These are phyloP conservation scores for Procambarus virginalis DNA, from an alignment of 1,140 invertebrate species.

Conservation along the genomic window DNA sequence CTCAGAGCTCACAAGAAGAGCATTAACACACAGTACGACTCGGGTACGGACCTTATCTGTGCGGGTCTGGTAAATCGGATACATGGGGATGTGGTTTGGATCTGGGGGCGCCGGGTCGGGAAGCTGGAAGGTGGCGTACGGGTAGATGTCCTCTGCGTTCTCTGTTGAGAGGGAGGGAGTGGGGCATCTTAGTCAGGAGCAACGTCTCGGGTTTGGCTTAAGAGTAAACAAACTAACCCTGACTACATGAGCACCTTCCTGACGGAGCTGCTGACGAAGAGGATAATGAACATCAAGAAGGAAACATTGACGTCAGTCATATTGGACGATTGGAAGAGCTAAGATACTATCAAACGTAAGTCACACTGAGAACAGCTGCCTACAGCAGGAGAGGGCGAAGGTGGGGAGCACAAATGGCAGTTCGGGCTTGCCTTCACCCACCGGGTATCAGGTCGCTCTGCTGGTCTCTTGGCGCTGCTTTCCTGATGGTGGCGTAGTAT, in stretches of 20 bases:
- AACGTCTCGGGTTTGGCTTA: not conserved
- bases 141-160: slow-evolving; percentile 69
- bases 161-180: slow-evolving; percentile 51
- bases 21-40: not conserved
- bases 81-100: slow-evolving; percentile 66
- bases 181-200: slow-evolving; percentile 24
- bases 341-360: not conserved
- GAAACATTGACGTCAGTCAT: slow-evolving; percentile 8
- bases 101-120: slow-evolving; percentile 63
- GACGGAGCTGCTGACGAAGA: slow-evolving; percentile 29
- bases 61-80: slow-evolving; percentile 66
- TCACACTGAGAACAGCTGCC: not conserved
- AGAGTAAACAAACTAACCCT: not conserved
- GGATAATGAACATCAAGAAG: not conserved
- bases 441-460: slow-evolving; percentile 53
- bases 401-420: not conserved
- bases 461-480: slow-evolving; percentile 45
- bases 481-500: slow-evolving; percentile 64
- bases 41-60: slow-evolving; percentile 61
- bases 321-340: not conserved
- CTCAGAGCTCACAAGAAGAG: too few species aligned
- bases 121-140: slow-evolving; percentile 70
- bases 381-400: not conserved
- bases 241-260: slow-evolving; percentile 23
- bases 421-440: not conserved